Evolutionary conservation across 2,797 vertebrate species (phyloP).

Genomic region (Hozukius guyotensis): DNA sequence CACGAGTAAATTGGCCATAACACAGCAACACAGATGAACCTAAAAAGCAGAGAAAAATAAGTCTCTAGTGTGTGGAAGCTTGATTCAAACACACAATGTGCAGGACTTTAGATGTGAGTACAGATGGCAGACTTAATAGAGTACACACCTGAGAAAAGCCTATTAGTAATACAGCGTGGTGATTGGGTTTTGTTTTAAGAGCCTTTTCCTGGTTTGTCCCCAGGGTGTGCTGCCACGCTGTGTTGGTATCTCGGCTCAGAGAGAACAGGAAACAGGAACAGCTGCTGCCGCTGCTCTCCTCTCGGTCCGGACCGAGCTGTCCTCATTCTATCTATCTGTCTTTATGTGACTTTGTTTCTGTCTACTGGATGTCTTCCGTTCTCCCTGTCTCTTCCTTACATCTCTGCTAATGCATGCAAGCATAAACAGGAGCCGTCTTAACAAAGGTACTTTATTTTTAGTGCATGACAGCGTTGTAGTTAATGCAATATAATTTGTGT

Average conservation of each 20-base stretch:
- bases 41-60: background rate
- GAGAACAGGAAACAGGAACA: conserved; percentile 70
- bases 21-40: background rate
- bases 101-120: conserved; percentile 50
- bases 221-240: conserved; percentile 57
- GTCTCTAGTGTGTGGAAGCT: conserved; percentile 8
- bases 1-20: background rate
- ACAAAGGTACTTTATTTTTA: conserved; percentile 1
- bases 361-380: conserved; percentile 8
- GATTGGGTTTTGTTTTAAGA: conserved; percentile 75
- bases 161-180: conserved; percentile 60
- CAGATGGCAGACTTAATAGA: conserved; percentile 65
- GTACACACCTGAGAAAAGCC: conserved; percentile 64
- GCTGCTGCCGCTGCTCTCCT: conserved; percentile 66
- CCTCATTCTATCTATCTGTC: conserved; percentile 71
- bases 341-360: conserved; percentile 42
- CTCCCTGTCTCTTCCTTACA: conserved; percentile 3
- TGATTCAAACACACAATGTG: conserved; percentile 20
- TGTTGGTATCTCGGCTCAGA: conserved; percentile 58
- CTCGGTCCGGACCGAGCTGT: conserved; percentile 59
- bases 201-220: conserved; percentile 55
- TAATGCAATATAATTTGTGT: background rate
- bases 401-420: conserved; percentile 7
- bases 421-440: background rate
- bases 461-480: background rate